Evolutionary conservation across 1,140 invertebrate genomes (phyloP), one percentile per base, ranked within the genome.

Genomic region (Caenorhabditis latens): DNA sequence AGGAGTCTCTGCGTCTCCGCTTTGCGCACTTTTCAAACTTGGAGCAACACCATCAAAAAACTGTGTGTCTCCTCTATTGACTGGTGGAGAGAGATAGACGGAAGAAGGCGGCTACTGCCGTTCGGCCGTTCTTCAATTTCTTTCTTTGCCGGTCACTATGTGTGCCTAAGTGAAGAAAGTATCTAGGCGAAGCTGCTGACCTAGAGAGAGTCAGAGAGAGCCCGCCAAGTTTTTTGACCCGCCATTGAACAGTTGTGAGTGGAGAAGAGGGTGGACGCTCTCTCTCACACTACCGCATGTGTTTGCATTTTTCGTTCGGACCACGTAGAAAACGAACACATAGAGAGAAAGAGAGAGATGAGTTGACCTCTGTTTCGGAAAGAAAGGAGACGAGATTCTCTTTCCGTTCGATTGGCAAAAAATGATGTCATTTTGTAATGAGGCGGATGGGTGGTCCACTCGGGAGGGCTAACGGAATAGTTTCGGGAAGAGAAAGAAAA

Each of bases 401-500:
- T 46, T 71, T 40, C 46, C 65, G 46, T 46, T 4, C 19, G 7
- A n/a, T 50, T 48, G 11, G 32, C 61, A 71, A 61, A 32, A 61
- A 61, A 71, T 46, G 65, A 32, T 48, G 24, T 53, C 71, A 79
- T 48, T 79, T 79, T 79, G 71, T 50, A 79, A 53, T 50, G 71
- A 46, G 71, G 71, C 32, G 32, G 32, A 32, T 53, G 46, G 46
- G 13, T 79, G 8, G 7, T 43, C 13, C 40, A 7, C 43, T 50
- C 61, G 61, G n/a, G 61, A 40, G 21, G 5, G n/a, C 3, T 3
- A 58, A 21, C 11, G n/a, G 24, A 50, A 50, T 4, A 24, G 46
- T 79, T 79, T 48, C 71, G 71, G 19, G 32, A 42, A 71, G 42
- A 71, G 16, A 6, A 9, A 71, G 42, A 58, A 53, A 58, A 58